phyloP scores from a whole-genome alignment of 2,113 vertebrate genomes.

The Ctenomys sociabilis region DNA sequence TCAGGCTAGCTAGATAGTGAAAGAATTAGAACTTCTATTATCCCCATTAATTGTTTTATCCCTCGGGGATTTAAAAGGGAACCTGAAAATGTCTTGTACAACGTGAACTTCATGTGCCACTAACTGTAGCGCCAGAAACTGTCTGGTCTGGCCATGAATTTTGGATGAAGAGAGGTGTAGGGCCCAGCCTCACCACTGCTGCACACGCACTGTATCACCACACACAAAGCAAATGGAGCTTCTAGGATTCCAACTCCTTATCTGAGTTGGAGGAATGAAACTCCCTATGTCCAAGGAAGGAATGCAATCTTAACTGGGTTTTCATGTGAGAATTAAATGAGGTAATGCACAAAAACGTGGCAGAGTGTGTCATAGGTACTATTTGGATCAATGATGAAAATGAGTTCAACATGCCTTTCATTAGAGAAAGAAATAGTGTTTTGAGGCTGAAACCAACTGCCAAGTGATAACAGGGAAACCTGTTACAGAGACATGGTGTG shows the following conservation, averaged over 20 bases:
- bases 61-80: not conserved
- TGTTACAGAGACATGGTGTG: not conserved
- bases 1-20: not conserved
- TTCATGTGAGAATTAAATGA: slow-evolving; percentile 21
- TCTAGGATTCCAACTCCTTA: not conserved
- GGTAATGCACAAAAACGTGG: not conserved
- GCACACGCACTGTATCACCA: not conserved
- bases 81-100: not conserved
- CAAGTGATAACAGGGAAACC: not conserved
- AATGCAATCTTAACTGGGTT: not conserved
- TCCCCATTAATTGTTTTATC: not conserved
- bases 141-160: not conserved
- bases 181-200: not conserved
- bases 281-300: not conserved
- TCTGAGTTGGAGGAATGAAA: not conserved
- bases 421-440: not conserved
- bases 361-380: not conserved
- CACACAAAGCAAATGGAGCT: not conserved
- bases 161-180: not conserved
- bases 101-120: not conserved
- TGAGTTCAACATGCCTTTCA: not conserved
- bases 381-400: not conserved
- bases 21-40: not conserved
- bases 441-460: not conserved
- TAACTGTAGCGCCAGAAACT: not conserved